Percentiles rank a stretch among this genome's conserved stretches.
phyloP scores from a whole-genome alignment of 2,113 vertebrate species.

The Cairina moschata region DNA sequence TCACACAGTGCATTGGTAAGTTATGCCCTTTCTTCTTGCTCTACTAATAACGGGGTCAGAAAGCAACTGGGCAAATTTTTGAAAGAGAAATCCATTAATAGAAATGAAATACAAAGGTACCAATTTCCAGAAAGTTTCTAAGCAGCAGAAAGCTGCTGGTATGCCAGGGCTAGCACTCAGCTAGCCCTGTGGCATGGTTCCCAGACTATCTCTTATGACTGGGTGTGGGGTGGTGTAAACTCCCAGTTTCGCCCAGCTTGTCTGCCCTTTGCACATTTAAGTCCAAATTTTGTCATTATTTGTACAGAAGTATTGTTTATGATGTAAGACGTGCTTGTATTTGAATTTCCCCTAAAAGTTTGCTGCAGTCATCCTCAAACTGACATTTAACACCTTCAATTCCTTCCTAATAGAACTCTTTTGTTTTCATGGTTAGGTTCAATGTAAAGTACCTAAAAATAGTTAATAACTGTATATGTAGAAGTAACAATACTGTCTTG shows the following conservation, averaged over 20 bases:
- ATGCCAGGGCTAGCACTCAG: too few relatives aligned
- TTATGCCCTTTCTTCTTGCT: not conserved
- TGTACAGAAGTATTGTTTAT: not conserved
- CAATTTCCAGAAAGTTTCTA: not conserved
- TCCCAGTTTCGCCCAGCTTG: not conserved
- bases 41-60: not conserved
- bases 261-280: not conserved
- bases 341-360: fast-evolving
- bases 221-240: not conserved
- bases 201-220: fast-evolving
- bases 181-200: not conserved
- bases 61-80: not conserved
- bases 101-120: not conserved
- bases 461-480: not conserved
- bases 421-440: not conserved
- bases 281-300: not conserved
- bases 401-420: not conserved
- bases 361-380: not conserved
- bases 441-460: not conserved
- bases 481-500: not conserved
- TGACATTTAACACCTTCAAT: fast-evolving
- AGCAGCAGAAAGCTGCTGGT: not conserved
- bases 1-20: not conserved
- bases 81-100: not conserved
- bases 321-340: not conserved